Percentiles rank a stretch among this genome's conserved stretches.
phyloP scores from a whole-genome alignment of 2,113 vertebrate species.

The Heptranchias perlo region DNA sequence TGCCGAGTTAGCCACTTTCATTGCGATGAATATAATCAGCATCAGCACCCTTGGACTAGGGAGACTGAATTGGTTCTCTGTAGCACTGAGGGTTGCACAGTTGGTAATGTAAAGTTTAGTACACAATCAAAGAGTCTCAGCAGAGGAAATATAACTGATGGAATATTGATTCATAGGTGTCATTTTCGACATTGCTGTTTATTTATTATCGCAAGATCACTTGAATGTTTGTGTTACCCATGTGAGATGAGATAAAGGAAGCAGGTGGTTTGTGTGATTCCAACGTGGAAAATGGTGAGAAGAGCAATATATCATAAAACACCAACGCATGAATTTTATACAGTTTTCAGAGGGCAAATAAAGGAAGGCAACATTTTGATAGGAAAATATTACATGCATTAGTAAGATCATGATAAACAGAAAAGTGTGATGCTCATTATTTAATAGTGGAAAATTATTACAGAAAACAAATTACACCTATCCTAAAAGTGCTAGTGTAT shows the following conservation, averaged over 20 bases:
- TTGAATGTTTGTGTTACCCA: background rate
- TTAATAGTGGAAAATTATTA: background rate
- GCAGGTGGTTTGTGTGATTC: background rate
- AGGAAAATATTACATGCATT: background rate
- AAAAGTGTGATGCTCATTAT: background rate
- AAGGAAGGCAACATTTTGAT: background rate
- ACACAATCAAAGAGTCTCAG: background rate
- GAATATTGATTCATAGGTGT: background rate
- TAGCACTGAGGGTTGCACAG: background rate
- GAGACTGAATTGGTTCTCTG: background rate
- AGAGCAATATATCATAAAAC: background rate
- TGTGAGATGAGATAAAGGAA: background rate
- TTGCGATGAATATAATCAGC: too few relatives aligned
- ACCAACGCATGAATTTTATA: background rate
- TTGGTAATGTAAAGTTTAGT: background rate
- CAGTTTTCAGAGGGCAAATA: background rate
- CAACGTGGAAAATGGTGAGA: background rate
- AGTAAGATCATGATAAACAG: background rate
- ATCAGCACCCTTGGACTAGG: background rate
- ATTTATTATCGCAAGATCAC: background rate
- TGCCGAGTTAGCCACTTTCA: background rate
- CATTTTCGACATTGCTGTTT: background rate
- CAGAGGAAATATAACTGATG: background rate
- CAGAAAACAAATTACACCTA: background rate
- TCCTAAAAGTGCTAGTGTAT: background rate